Evolutionary conservation across 2,888 invertebrate genomes (phyloP).

Genomic region (Trichogramma dendrolimi): DNA sequence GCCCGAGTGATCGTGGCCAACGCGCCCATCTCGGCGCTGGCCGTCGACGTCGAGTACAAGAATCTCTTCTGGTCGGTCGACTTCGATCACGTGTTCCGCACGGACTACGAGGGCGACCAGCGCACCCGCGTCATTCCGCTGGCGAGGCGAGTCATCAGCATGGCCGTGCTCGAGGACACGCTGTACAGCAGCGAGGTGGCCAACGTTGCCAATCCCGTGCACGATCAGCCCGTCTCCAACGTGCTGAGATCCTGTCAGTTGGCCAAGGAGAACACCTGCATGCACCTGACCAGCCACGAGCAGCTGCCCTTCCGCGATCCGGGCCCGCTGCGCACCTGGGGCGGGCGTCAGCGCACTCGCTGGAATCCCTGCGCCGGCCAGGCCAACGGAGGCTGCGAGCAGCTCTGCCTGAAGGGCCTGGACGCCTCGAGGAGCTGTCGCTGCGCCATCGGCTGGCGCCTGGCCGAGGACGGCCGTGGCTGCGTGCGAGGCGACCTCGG

Average conservation of each 20-base stretch:
- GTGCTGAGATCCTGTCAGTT: too few species aligned
- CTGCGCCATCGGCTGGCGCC: background rate
- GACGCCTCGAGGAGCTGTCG: background rate
- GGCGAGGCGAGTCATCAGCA: background rate
- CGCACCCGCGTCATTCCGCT: background rate
- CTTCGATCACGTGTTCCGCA: background rate
- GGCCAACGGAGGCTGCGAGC: background rate
- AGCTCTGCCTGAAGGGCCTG: background rate
- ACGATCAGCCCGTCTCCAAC: too few species aligned
- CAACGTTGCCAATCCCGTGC: too few species aligned
- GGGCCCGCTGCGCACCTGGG: too few species aligned
- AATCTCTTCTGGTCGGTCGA: background rate
- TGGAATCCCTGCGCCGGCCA: background rate
- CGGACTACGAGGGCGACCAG: background rate
- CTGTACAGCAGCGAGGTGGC: too few species aligned
- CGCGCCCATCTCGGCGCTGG: background rate
- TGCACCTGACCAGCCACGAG: too few species aligned
- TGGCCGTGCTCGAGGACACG: too few species aligned
- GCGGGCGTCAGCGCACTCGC: too few species aligned
- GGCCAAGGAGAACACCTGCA: too few species aligned
- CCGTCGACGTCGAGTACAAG: background rate
- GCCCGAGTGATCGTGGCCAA: background rate
- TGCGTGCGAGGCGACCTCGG: too few species aligned
- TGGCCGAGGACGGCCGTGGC: background rate
- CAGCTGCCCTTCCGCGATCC: too few species aligned